phyloP scores from a whole-genome alignment of 2,888 invertebrate species.

The Clanis bilineata region DNA sequence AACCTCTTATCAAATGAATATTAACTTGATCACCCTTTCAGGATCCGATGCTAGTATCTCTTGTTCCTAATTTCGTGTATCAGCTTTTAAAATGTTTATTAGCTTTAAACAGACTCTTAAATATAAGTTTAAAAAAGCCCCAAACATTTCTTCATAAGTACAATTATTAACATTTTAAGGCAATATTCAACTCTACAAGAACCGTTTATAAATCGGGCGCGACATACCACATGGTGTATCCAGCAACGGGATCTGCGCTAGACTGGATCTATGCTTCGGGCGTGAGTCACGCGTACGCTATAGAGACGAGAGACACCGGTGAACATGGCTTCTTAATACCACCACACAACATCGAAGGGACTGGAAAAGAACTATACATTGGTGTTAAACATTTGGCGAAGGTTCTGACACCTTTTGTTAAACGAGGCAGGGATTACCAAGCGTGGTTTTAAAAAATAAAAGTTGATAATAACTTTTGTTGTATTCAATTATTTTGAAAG shows the following conservation, averaged over 20 bases:
- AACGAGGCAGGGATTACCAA: slow-evolving; percentile 7
- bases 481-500: neutral
- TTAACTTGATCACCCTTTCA: too few relatives aligned
- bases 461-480: neutral
- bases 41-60: too few relatives aligned
- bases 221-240: slow-evolving; percentile 37
- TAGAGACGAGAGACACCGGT: slow-evolving; percentile 40
- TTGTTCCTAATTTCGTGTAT: too few relatives aligned
- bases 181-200: slow-evolving; percentile 33
- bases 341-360: slow-evolving; percentile 33
- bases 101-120: too few relatives aligned
- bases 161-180: slow-evolving; percentile 30
- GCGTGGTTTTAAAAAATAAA: slow-evolving; percentile 35
- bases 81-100: too few relatives aligned
- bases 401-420: slow-evolving; percentile 23
- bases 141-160: too few relatives aligned
- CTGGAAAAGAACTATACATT: slow-evolving; percentile 38
- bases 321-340: slow-evolving; percentile 43
- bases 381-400: slow-evolving; percentile 36
- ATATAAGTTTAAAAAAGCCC: too few relatives aligned
- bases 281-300: slow-evolving; percentile 33
- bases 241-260: slow-evolving; percentile 37
- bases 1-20: too few relatives aligned
- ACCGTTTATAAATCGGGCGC: slow-evolving; percentile 36
- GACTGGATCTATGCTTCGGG: slow-evolving; percentile 47